phyloP scores from a whole-genome alignment of 2,113 vertebrate genomes.

The Micromys minutus region DNA sequence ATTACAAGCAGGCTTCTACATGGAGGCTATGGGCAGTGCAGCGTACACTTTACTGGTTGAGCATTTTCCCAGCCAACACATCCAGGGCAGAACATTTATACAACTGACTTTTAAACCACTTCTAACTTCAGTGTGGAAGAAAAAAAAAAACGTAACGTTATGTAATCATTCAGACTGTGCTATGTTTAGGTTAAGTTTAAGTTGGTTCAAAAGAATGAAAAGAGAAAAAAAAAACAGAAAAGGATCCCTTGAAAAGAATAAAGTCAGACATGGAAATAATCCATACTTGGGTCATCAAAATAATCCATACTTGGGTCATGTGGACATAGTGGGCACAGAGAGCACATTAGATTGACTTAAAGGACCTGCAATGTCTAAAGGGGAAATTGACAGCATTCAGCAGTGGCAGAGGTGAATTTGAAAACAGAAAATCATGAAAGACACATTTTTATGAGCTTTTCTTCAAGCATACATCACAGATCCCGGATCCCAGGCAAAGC shows the following conservation, averaged over 20 bases:
- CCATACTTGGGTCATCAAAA: conserved; percentile 5
- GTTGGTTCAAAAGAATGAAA: conserved; percentile 38
- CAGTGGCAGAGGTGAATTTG: not conserved
- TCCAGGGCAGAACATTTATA: conserved; percentile 16
- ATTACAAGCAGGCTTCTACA: not conserved
- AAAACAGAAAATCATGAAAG: conserved; percentile 40
- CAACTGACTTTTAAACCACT: conserved; percentile 42
- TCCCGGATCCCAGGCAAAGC: not conserved
- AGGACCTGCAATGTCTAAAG: not conserved
- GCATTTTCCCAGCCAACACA: no score
- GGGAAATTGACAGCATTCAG: not conserved
- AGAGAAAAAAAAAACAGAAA: not conserved
- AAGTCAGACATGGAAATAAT: conserved; percentile 52
- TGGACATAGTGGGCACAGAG: not conserved
- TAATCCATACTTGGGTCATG: not conserved
- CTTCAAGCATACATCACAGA: not conserved
- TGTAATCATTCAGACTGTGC: not conserved
- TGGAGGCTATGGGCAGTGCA: not conserved
- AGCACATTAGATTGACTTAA: not conserved
- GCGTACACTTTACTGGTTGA: not conserved
- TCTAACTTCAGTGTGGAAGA: not conserved
- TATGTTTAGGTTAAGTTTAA: conserved; percentile 41
- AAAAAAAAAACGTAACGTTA: not conserved
- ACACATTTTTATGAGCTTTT: conserved; percentile 1
- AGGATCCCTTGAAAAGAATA: conserved; percentile 22